Evolutionary conservation across 2,797 vertebrate genomes (phyloP).

Genomic region (Steatocranus sp.): DNA sequence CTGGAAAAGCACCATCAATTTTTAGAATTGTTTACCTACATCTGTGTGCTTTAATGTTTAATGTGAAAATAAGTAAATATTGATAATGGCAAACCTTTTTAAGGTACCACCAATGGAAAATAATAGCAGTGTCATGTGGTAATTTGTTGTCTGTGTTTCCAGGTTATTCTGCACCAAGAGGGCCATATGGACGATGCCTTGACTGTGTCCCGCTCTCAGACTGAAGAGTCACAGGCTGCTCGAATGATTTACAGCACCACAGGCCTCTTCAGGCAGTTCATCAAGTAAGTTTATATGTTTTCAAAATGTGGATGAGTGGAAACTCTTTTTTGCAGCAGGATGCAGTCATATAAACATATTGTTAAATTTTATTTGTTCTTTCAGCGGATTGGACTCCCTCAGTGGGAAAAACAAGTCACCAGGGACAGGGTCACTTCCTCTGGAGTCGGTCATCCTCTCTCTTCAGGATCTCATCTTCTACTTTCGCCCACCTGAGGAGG

Average conservation of each 20-base stretch:
- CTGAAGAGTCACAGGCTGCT: slow-evolving; percentile 88
- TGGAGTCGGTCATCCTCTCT: slow-evolving; percentile 86
- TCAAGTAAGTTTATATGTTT: slow-evolving; percentile 73
- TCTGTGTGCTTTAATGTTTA: background rate
- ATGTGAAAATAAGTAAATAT: background rate
- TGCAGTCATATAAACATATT: background rate
- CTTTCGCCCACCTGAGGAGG: slow-evolving; percentile 87
- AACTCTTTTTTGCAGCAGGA: background rate
- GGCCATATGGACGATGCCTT: slow-evolving; percentile 93
- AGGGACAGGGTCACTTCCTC: slow-evolving; percentile 74
- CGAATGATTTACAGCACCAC: slow-evolving; percentile 91
- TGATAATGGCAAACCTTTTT: background rate
- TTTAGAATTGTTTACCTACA: background rate
- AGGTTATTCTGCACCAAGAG: slow-evolving; percentile 93
- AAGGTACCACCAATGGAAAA: background rate
- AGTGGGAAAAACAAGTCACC: slow-evolving; percentile 82
- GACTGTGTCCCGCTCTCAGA: slow-evolving; percentile 86
- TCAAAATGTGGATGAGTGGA: background rate
- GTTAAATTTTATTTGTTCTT: background rate
- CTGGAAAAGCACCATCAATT: background rate
- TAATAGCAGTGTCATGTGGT: background rate
- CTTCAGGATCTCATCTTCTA: slow-evolving; percentile 93
- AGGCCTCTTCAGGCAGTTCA: slow-evolving; percentile 88
- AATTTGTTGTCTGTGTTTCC: background rate
- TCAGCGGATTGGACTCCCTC: slow-evolving; percentile 85